Evolutionary conservation across 2,888 invertebrate species (phyloP).

Genomic region (Melanargia galathea): DNA sequence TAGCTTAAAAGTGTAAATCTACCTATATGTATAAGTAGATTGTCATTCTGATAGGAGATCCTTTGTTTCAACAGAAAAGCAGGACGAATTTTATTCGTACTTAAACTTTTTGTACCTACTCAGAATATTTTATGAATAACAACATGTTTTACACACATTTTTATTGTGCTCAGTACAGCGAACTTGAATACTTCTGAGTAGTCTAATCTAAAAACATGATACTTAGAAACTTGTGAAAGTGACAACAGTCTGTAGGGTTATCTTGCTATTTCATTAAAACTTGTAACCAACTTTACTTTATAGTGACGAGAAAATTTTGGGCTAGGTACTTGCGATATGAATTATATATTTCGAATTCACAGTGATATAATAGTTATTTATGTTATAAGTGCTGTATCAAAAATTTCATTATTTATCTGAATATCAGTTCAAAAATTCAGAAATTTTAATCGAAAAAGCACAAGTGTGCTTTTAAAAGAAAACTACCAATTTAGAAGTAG

Average conservation of each 20-base stretch:
- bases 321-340: not conserved
- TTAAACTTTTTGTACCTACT: not conserved
- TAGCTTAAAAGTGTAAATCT: too few relatives aligned
- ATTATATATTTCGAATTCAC: not conserved
- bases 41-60: not conserved
- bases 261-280: conserved; percentile 29
- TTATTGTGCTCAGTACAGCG: conserved; percentile 2
- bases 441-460: too few relatives aligned
- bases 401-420: too few relatives aligned
- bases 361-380: not conserved
- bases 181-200: conserved; percentile 17
- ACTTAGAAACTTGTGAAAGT: conserved; percentile 18
- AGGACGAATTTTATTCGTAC: not conserved
- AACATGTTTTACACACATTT: conserved; percentile 6
- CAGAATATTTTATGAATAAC: not conserved
- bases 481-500: too few relatives aligned
- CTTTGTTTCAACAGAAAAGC: conserved; percentile 1
- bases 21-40: too few relatives aligned
- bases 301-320: not conserved
- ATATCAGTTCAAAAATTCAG: too few relatives aligned
- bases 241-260: conserved; percentile 25
- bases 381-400: too few relatives aligned
- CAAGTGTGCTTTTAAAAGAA: too few relatives aligned
- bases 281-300: conserved; percentile 20
- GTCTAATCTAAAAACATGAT: conserved; percentile 25